phyloP scores from a whole-genome alignment of 1,140 invertebrate species.

The Dryas iulia region DNA sequence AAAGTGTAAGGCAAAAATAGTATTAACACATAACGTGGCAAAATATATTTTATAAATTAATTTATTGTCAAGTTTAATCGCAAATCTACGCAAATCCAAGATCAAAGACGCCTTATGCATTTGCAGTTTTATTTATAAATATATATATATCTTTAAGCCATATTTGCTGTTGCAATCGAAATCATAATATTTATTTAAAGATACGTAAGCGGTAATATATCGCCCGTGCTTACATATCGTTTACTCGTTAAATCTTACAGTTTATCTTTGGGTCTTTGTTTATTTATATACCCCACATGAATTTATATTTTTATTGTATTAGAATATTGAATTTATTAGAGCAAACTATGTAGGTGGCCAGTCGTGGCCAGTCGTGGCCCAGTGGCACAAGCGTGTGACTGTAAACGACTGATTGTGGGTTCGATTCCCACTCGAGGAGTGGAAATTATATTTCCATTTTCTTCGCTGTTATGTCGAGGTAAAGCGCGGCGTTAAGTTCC shows the following conservation, averaged over 20 bases:
- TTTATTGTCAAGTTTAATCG: too few species aligned
- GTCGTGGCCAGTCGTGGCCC: too few species aligned
- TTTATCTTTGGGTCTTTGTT: slow-evolving; percentile 1
- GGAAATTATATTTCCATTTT: too few species aligned
- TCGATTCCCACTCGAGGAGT: too few species aligned
- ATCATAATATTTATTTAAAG: slow-evolving; percentile 26
- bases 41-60: too few species aligned
- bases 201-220: slow-evolving; percentile 2
- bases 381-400: too few species aligned
- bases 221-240: neutral
- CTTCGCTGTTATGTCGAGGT: neutral
- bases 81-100: too few species aligned
- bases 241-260: slow-evolving; percentile 13
- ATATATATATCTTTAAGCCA: neutral
- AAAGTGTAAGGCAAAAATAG: too few species aligned
- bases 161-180: neutral
- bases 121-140: neutral
- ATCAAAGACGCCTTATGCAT: neutral
- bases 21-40: too few species aligned
- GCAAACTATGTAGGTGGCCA: too few species aligned
- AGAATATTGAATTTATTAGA: too few species aligned
- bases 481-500: neutral
- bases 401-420: too few species aligned
- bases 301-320: neutral
- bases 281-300: neutral